phyloP scores from a whole-genome alignment of 2,113 vertebrate species.

The Tichodroma muraria region DNA sequence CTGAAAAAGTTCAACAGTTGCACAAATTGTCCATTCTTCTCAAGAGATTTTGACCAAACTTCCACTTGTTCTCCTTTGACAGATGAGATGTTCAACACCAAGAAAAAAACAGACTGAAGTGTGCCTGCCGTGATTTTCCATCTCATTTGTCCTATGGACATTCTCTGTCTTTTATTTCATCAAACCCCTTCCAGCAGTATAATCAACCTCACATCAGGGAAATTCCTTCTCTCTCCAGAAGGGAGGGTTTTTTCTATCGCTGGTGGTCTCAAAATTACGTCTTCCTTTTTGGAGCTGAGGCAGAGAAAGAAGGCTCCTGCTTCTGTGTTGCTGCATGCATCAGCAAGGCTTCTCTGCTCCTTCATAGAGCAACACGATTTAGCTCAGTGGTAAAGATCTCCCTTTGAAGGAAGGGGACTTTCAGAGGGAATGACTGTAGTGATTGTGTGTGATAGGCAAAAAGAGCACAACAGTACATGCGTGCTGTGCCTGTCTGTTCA shows the following conservation, averaged over 20 bases:
- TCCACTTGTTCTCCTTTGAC: slow-evolving; percentile 21
- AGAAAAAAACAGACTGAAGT: background rate
- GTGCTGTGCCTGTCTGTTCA: background rate
- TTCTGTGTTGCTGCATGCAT: background rate
- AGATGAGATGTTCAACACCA: background rate
- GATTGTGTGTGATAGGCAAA: background rate
- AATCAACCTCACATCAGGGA: background rate
- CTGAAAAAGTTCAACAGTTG: slow-evolving; percentile 12
- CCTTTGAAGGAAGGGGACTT: background rate
- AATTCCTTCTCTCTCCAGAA: background rate
- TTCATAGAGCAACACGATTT: background rate
- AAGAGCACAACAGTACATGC: fast-evolving
- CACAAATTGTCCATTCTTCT: slow-evolving; percentile 1
- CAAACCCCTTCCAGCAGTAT: background rate
- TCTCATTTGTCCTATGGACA: background rate
- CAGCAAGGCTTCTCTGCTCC: background rate
- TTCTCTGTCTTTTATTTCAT: background rate
- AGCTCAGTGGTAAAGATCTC: background rate
- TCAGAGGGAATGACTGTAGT: background rate
- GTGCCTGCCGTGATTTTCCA: background rate
- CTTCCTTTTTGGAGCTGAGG: background rate
- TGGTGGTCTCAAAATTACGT: background rate
- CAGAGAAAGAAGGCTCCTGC: background rate
- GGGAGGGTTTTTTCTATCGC: background rate
- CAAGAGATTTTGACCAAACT: slow-evolving; percentile 41